Percentiles rank a stretch among this genome's conserved stretches.
These are phyloP conservation scores for Tiliacea aurago DNA, from an alignment of 2,888 invertebrate species.

Conservation along the genomic window DNA sequence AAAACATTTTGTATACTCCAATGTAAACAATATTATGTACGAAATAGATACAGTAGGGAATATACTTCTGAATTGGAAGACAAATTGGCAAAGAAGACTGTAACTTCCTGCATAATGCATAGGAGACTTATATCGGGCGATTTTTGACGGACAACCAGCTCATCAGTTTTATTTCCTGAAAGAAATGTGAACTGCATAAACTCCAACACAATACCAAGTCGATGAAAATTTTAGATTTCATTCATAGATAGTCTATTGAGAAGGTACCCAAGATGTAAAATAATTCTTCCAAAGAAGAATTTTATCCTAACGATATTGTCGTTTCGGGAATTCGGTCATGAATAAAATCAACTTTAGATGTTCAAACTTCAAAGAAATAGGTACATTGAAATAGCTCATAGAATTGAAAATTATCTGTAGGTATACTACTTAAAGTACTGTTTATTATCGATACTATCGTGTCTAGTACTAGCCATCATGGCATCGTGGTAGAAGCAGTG, in stretches of 20 bases:
- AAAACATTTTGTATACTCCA: background rate
- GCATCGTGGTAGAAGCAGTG: background rate
- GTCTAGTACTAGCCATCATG: background rate
- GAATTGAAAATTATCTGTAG: constrained; percentile 15
- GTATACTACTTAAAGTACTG: background rate
- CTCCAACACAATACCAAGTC: background rate
- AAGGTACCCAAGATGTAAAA: background rate
- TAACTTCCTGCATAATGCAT: background rate
- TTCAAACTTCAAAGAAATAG: background rate
- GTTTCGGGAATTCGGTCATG: background rate
- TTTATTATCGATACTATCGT: background rate
- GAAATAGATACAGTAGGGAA: background rate
- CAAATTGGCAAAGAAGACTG: background rate
- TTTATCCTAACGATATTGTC: background rate
- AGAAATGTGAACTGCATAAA: background rate
- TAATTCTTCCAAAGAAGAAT: background rate
- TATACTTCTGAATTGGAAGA: background rate
- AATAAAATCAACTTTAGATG: constrained; percentile 7
- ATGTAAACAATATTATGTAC: background rate
- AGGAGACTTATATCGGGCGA: background rate
- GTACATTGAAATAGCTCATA: background rate
- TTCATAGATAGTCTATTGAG: background rate
- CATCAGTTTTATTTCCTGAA: background rate
- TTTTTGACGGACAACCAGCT: background rate
- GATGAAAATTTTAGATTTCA: background rate